These are phyloP conservation scores for Colletes gigas DNA, from an alignment of 1,140 invertebrate species.

Conservation along the genomic window DNA sequence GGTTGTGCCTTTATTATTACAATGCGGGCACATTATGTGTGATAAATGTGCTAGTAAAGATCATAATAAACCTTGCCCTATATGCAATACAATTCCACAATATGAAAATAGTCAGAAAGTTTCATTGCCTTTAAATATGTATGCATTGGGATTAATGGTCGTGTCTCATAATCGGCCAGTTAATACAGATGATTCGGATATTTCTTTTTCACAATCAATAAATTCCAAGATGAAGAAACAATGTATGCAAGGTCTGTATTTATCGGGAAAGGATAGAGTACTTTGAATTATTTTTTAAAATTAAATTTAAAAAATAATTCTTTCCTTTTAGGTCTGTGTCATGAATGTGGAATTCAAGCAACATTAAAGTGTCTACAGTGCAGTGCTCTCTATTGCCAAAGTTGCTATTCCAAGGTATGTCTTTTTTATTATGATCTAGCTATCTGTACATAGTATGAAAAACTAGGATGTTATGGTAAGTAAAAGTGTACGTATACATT, in stretches of 20 bases:
- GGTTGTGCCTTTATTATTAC: conserved; percentile 71
- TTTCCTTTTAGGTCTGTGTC: conserved; percentile 66
- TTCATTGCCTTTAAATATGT: conserved; percentile 42
- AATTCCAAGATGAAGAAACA: conserved; percentile 41
- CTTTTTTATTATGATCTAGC: background rate
- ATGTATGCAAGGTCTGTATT: conserved; percentile 52
- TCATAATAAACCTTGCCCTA: conserved; percentile 36
- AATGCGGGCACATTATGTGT: conserved; percentile 78
- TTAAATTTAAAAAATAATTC: conserved; percentile 24
- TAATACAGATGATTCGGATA: conserved; percentile 55
- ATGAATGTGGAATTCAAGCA: conserved; percentile 67
- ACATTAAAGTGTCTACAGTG: conserved; percentile 65
- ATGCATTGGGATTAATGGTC: conserved; percentile 41
- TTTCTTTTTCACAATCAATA: conserved; percentile 58
- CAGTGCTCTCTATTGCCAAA: conserved; percentile 61
- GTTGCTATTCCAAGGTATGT: conserved; percentile 73
- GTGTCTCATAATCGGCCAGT: conserved; percentile 30
- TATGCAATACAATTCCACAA: conserved; percentile 35
- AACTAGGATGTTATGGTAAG: background rate
- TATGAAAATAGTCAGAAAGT: background rate
- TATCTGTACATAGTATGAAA: background rate
- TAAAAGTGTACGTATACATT: background rate
- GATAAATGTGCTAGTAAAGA: conserved; percentile 61
- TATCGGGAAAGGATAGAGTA: background rate
- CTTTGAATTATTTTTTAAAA: background rate